Base-by-base conservation (phyloP, 2,888 invertebrate genomes). In the Ormyrus labotus region DNA sequence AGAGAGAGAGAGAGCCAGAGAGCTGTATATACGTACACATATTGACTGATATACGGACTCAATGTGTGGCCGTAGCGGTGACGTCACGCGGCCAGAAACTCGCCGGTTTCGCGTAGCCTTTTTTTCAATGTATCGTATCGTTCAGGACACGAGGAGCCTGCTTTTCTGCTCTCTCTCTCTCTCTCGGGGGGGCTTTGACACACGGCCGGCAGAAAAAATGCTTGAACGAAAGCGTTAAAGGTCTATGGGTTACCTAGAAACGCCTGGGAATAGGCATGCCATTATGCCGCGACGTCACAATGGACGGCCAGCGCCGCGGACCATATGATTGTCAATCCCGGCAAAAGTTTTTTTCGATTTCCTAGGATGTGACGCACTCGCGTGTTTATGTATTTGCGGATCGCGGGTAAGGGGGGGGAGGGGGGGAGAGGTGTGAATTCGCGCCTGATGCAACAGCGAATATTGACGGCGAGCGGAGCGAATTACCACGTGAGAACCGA, bases 1-100 rank as follows among this genome's bases (percentile, higher is more conserved):
- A 19, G 19, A 61, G 19, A n/a, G 19, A 60, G 70, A 13, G 45
- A 50, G 19, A 45, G 68, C 64, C 11, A 53, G 61, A 57, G 7
- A 45, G 9, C 13, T 13, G 11, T 8, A 47, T 81, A 60, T 75
- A 34, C 34, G 34, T 34, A 34, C 34, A 34, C 34, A 48, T 67
- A 77, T 81, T 55, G 81, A 73, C 77, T 77, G 77, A 81, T 80
- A 72, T 68, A 71, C 48, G 64, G 64, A 69, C 64, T 73, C 69
- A 57, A 74, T 74, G 51, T 47, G 55, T 45, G 57, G 13, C 34
- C 47, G 51, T 34, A 34, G 51, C 11, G 9, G 65, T 80, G 80
- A 80, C 80, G 80, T 80, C 75, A 80, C 67, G 13, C 61, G n/a
- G 19, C 57, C 60, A 6, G 13, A 19, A 19, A 50, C 2, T 45